Evolutionary conservation across 2,113 vertebrate genomes (phyloP).

Genomic region (Lagopus muta): DNA sequence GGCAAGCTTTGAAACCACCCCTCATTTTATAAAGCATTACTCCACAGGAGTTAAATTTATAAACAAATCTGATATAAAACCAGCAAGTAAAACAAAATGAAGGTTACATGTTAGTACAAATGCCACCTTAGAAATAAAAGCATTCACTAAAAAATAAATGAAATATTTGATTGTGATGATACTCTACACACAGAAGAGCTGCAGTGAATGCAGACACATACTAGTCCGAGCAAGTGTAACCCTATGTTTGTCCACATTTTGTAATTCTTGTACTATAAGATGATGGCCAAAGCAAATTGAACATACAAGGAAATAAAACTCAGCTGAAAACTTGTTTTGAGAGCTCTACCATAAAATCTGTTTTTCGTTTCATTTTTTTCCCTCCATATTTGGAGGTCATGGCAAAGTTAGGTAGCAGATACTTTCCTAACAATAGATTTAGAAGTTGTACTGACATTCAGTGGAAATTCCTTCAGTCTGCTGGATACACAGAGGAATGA

Average conservation of each 20-base stretch:
- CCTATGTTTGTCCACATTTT: neutral
- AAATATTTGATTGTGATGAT: neutral
- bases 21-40: neutral
- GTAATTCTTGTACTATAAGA: neutral
- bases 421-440: neutral
- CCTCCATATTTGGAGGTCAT: neutral
- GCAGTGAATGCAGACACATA: neutral
- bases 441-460: neutral
- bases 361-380: neutral
- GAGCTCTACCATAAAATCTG: neutral
- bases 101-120: neutral
- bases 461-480: neutral
- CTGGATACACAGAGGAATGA: neutral
- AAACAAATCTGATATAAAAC: neutral
- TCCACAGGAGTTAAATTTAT: neutral
- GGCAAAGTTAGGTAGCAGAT: neutral
- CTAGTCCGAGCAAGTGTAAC: neutral
- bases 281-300: neutral
- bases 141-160: neutral
- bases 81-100: neutral
- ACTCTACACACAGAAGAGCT: rapidly evolving
- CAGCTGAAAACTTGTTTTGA: neutral
- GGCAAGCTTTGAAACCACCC: neutral
- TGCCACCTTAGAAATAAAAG: neutral
- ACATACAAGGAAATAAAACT: neutral